Base-by-base conservation (phyloP, 2,797 vertebrate species). In the Eleutherodactylus coqui region DNA sequence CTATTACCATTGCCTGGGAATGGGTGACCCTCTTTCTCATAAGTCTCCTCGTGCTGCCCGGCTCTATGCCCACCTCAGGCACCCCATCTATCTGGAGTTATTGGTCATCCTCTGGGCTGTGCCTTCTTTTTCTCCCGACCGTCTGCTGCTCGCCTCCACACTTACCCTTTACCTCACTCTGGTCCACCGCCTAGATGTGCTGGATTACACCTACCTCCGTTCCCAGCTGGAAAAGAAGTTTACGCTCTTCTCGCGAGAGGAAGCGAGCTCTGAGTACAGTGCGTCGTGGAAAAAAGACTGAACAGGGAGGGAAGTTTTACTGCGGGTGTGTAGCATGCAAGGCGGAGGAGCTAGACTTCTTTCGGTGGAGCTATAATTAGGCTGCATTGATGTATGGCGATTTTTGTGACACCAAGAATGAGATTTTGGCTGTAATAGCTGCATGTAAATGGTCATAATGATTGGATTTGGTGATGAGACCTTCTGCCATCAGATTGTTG, bases 61-160 rank as follows among this genome's bases (percentile, higher is more conserved):
- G 7, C 94, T 98, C 67, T 95, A 96, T 69, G 91, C 95, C 67
- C 97, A 98, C 91, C 93, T 97, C 19, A 95, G 97, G 49, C 96
- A 97, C 91, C 97, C 97, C 0, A 94, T 98, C 83, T 98, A 94
- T 79, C 90, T 97, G 92, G 97, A 98, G 92, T 92, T 97, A 83
- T 91, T 92, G 14, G 92, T 96, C 0, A 93, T 98, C 85, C 92
- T 98, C 58, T 98, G 97, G 97, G 91, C 95, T n/a, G 93, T 98
- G 51, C 97, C 97, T 5, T 92, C 94, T 5, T 85, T 98, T 79
- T 91, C 96, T 47, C 92, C 96, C n/a, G 97, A 98, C 88, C 91
- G 97, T 51, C 93, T 97, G 49, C 92, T 98, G 82, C 92, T 98
- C 53, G 95, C 96, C 0, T 90, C 89, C 62, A 92, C 92, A 32